Evolutionary conservation across 1,140 invertebrate genomes (phyloP).

Genomic region (Charaxes varanes): DNA sequence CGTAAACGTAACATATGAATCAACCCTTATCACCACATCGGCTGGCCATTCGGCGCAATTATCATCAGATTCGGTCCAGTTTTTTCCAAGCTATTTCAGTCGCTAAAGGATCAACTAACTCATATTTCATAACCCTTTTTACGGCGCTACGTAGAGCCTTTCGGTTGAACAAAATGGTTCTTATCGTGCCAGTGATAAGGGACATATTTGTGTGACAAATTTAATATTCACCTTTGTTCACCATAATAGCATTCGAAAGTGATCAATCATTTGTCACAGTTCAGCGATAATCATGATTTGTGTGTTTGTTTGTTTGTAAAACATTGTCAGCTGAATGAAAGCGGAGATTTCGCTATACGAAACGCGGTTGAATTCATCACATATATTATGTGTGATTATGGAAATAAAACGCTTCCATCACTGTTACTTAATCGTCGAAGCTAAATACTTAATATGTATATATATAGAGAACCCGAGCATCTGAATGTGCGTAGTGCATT

Average conservation of each 20-base stretch:
- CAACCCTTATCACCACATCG: conserved; percentile 13
- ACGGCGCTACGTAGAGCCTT: conserved; percentile 4
- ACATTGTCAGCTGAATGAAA: conserved; percentile 31
- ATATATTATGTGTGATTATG: conserved; percentile 18
- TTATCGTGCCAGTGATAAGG: conserved; percentile 14
- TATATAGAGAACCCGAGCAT: too few relatives aligned
- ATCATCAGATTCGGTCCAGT: conserved; percentile 24
- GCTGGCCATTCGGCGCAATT: conserved; percentile 16
- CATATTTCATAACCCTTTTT: conserved; percentile 29
- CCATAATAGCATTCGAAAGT: conserved; percentile 36
- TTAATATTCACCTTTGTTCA: conserved; percentile 21
- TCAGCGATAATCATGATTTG: conserved; percentile 49
- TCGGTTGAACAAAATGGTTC: conserved; percentile 1
- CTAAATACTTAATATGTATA: too few relatives aligned
- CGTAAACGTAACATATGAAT: conserved; percentile 17
- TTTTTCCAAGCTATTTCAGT: conserved; percentile 28
- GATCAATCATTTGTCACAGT: conserved; percentile 51
- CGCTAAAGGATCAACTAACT: conserved; percentile 23
- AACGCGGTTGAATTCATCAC: conserved; percentile 18
- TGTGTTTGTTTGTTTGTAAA: conserved; percentile 44
- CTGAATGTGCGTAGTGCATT: too few relatives aligned
- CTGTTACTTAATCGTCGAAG: conserved; percentile 25
- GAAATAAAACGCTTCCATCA: conserved; percentile 8
- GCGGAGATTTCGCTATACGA: conserved; percentile 17
- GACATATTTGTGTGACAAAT: conserved; percentile 9